Conservation (phyloP, 2,797 vertebrate genomes). For the Natrix natrix region DNA sequence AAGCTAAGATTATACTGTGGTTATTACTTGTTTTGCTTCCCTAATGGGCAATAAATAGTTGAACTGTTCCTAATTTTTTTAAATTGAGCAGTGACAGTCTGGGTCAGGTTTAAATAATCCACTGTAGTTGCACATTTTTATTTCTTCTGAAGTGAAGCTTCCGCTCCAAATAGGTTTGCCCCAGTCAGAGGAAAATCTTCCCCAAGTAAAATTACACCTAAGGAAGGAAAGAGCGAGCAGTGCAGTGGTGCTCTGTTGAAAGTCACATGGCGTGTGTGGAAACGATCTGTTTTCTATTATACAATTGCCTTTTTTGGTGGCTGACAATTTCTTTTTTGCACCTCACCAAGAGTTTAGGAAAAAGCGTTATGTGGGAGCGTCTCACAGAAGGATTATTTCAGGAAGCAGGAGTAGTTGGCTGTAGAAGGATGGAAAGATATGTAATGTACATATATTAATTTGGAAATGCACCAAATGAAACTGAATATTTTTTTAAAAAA, state of each 20-base stretch:
- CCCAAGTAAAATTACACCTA: background rate
- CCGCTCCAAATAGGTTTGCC: background rate
- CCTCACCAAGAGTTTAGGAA: background rate
- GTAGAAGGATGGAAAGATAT: background rate
- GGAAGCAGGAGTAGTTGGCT: background rate
- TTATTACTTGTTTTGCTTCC: background rate
- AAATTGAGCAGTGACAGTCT: background rate
- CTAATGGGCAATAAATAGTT: background rate
- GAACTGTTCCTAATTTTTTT: background rate
- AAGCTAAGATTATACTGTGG: background rate
- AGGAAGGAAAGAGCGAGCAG: background rate
- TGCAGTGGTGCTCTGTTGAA: background rate
- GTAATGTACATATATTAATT: background rate
- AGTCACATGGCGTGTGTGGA: background rate
- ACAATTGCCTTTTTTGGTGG: background rate
- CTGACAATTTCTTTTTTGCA: background rate
- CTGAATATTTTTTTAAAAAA: background rate
- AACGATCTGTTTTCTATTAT: background rate
- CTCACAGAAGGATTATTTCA: background rate
- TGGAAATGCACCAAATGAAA: background rate
- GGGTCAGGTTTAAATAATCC: background rate
- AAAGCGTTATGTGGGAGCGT: background rate
- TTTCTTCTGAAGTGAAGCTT: background rate
- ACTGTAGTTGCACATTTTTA: background rate
- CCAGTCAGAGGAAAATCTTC: background rate